A percentile compares a stretch with the other conserved stretches of the same genome.
phyloP scores from a whole-genome alignment of 2,888 invertebrate genomes.

The Scaeva pyrastri region DNA sequence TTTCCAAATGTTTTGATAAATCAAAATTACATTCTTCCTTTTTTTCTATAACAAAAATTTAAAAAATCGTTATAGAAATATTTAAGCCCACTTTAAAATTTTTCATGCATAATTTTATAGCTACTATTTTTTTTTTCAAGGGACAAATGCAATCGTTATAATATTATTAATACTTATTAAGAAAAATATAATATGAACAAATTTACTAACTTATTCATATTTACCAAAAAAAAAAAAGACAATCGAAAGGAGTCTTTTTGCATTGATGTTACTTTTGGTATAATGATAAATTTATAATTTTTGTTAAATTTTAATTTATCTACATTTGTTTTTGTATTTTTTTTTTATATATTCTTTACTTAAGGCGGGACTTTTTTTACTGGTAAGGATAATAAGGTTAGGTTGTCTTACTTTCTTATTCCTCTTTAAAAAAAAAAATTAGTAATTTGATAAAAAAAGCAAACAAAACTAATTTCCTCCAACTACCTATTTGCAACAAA shows the following conservation, averaged over 20 bases:
- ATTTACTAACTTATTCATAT: background rate
- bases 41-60: background rate
- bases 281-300: conserved; percentile 53
- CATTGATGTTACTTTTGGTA: conserved; percentile 27
- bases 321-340: conserved; percentile 43
- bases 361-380: conserved; percentile 77
- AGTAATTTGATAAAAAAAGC: background rate
- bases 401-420: conserved; percentile 33
- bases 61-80: background rate
- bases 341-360: conserved; percentile 68
- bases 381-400: conserved; percentile 74
- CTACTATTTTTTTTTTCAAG: background rate
- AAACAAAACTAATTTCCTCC: background rate
- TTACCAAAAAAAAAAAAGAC: conserved; percentile 2
- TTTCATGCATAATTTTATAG: conserved; percentile 21
- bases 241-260: conserved; percentile 50
- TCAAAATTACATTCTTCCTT: conserved; percentile 22
- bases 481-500: conserved; percentile 1
- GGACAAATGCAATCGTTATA: background rate
- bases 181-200: background rate
- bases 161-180: conserved; percentile 1
- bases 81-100: conserved; percentile 16
- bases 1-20: conserved; percentile 1
- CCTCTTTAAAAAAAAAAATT: background rate
- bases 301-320: conserved; percentile 41